Evolutionary conservation across 1,140 invertebrate species (phyloP), one percentile per base, ranked within the genome.

Genomic region (Neotoxoptera formosana): DNA sequence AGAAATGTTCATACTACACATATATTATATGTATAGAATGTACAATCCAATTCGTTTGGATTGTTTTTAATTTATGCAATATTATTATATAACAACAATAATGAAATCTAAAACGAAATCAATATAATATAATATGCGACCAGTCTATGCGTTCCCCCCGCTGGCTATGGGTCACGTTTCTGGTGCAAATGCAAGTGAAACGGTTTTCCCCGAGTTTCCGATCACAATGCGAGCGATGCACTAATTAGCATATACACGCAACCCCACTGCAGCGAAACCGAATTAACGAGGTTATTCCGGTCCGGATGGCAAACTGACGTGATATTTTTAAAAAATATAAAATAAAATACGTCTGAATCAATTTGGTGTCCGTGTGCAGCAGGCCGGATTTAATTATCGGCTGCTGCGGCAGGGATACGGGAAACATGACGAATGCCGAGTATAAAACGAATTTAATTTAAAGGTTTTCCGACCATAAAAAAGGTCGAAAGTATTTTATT

Each of bases 321-420:
- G 67, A 92, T 92, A 81, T 92, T 92, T 60, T 92, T 81, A 51
- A 92, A 92, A 41, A 92, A 81, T 81, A 83, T 67, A 93, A 93
- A 84, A 93, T 76, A 91, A 91, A 91, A 81, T 84, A 34, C 76
- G 91, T 84, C 91, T 34, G 76, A 93, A 93, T 93, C 76, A 86
- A 93, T 84, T 48, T 45, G 48, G 48, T 53, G 47, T 53, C 48
- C 34, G 25, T 93, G 91, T 84, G 76, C 91, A 93, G 81, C 25
- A 53, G 47, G 34, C 48, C 51, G 81, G 81, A 93, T 93, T 93
- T 84, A 93, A 93, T 93, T 93, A 84, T 93, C 81, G 48, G 56
- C 89, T 30, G 51, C 51, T 1, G 51, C 51, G 21, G 81, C 51
- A 53, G 81, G 34, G 48, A 81, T 48, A 67, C n/a, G 34, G 88